These are phyloP conservation scores for Henicopernis longicauda DNA, from an alignment of 2,113 vertebrate genomes.

Conservation along the genomic window DNA sequence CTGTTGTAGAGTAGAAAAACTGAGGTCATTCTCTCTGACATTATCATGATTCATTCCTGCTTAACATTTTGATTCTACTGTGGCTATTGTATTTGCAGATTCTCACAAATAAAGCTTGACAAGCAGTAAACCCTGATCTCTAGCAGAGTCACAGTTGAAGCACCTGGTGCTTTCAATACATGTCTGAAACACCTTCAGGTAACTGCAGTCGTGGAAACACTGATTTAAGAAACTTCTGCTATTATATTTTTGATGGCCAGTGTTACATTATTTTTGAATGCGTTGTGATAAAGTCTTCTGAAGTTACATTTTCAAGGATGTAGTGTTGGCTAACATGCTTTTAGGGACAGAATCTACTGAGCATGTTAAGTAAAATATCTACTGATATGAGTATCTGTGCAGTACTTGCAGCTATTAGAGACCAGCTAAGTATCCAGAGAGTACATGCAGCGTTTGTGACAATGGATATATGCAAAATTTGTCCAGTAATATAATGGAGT, in stretches of 20 bases:
- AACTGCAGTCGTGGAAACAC: not conserved
- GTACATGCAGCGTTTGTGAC: not conserved
- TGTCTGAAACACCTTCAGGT: not conserved
- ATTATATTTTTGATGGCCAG: not conserved
- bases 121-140: not conserved
- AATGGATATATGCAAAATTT: not conserved
- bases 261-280: not conserved
- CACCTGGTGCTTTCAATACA: not conserved
- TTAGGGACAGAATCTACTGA: not conserved
- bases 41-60: slow-evolving; percentile 6
- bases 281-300: not conserved
- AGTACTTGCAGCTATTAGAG: not conserved
- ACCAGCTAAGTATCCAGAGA: not conserved
- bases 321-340: not conserved
- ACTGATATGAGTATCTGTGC: not conserved
- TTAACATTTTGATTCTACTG: not conserved
- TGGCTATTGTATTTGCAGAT: not conserved
- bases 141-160: not conserved
- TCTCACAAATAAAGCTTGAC: slow-evolving; percentile 31
- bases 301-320: not conserved
- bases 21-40: not conserved
- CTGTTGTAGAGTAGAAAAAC: not conserved
- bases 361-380: not conserved
- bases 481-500: not conserved
- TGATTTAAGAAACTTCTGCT: not conserved